Evolutionary conservation across 2,113 vertebrate species (phyloP).

Genomic region (Coturnix japonica): DNA sequence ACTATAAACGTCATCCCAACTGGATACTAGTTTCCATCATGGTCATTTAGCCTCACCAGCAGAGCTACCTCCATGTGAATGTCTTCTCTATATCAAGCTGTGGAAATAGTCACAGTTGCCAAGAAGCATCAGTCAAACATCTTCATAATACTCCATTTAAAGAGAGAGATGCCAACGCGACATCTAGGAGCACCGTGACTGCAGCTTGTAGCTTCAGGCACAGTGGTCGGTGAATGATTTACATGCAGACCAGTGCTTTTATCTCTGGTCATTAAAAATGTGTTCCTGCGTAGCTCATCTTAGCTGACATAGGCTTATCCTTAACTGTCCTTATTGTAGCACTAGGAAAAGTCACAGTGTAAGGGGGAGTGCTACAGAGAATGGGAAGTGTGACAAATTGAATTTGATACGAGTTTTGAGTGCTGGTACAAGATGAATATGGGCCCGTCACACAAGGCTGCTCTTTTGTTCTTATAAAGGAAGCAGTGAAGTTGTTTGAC

Average conservation of each 20-base stretch:
- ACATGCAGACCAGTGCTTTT: not conserved
- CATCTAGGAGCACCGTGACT: not conserved
- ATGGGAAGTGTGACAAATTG: not conserved
- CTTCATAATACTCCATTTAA: not conserved
- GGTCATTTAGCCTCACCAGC: constrained; percentile 25
- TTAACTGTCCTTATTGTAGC: not conserved
- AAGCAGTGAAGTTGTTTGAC: not conserved
- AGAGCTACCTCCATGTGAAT: not conserved
- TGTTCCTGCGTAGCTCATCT: not conserved
- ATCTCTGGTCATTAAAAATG: not conserved
- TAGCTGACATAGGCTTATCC: not conserved
- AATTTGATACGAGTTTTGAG: constrained; percentile 1
- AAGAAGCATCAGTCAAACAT: not conserved
- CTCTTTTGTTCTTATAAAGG: not conserved
- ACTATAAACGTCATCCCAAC: constrained; percentile 6
- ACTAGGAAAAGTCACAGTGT: not conserved
- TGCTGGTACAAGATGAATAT: not conserved
- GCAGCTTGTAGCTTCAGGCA: not conserved
- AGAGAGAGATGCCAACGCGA: not conserved
- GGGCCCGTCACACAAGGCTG: not conserved
- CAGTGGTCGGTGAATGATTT: not conserved
- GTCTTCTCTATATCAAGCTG: not conserved
- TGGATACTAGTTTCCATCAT: constrained; percentile 25
- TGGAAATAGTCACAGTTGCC: not conserved
- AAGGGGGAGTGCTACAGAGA: not conserved